A percentile compares a stretch with the other conserved stretches of the same genome.
Conservation (phyloP, 1,140 invertebrate genomes). For the Theocolax elegans region DNA sequence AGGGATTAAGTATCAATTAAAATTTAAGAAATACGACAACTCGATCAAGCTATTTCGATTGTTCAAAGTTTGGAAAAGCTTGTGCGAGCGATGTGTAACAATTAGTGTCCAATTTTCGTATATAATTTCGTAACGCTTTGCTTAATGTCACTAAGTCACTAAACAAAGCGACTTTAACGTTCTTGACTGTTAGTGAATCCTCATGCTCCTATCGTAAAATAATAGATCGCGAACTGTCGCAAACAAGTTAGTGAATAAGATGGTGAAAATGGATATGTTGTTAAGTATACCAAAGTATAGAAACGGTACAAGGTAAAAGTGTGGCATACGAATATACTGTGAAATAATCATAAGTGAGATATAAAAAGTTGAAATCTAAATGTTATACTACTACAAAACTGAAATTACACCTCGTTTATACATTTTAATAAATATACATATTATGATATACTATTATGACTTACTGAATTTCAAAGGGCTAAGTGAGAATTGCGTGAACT, state of each 20-base stretch:
- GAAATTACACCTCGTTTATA: conserved; percentile 6
- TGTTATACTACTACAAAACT: conserved; percentile 21
- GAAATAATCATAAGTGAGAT: conserved; percentile 17
- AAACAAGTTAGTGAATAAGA: background rate
- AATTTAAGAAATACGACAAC: background rate
- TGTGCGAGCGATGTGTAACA: background rate
- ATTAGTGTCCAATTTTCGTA: too few species aligned
- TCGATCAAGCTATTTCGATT: conserved; percentile 3
- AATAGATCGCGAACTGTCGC: background rate
- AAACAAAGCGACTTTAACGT: too few species aligned
- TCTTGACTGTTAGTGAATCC: conserved; percentile 5
- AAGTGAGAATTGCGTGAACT: conserved; percentile 6
- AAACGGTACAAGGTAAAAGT: background rate
- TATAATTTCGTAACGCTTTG: too few species aligned
- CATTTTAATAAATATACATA: conserved; percentile 8
- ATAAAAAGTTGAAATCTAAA: conserved; percentile 29
- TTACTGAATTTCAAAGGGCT: background rate
- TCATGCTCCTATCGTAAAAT: conserved; percentile 2
- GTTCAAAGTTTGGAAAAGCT: background rate
- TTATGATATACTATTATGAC: background rate
- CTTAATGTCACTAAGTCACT: too few species aligned
- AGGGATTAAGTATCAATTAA: too few species aligned
- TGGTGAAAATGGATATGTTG: background rate
- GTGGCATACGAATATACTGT: conserved; percentile 29
- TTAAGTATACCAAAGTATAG: conserved; percentile 2